Evolutionary conservation across 2,888 invertebrate species (phyloP), one percentile per base, ranked within the genome.

Genomic region (Andrena dorsata): DNA sequence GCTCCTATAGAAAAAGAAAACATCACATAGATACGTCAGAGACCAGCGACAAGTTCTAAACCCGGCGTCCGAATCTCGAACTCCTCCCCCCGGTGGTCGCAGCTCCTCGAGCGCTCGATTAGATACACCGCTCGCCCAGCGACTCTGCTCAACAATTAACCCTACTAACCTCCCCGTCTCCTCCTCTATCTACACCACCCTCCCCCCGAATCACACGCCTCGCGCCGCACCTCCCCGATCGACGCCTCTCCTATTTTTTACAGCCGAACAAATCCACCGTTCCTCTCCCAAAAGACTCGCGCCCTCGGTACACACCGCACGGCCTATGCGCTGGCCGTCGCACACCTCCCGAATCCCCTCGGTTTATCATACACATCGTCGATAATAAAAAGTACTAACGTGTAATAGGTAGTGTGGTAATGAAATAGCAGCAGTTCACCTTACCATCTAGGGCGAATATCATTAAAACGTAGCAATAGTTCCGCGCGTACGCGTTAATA

Each of bases 331-430:
- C 53, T 1, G 20, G 20, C 16, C 51, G 23, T 23, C 7, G 2
- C 10, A n/a, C 53, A 10, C 51, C 51, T 2, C 20, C 53, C 0
- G 5, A 41, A 41, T 20, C 20, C 23, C 8, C 26, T 56, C 56
- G 4, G 7, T 56, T 4, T 56, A 56, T 56, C 56, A 4, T 56
- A 56, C 82, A 84, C 82, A 79, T 80, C 79, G 70, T 82, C 80
- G 74, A 68, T 82, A 82, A 77, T 87, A 71, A 83, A 82, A 75
- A 82, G 78, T 84, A 86, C 79, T 86, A 82, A 41, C 76, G 76
- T 84, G 13, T 78, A 80, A 72, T 83, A 64, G 72, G 72, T 84
- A 86, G 56, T 80, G 83, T 79, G 65, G 80, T 64, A 79, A 60
- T 75, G 69, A 76, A 56, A 78, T 78, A 80, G 79, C 79, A 79